Percentiles rank a stretch among this genome's conserved stretches.
phyloP scores from a whole-genome alignment of 2,888 invertebrate genomes.

The Watsonalla cultraria region DNA sequence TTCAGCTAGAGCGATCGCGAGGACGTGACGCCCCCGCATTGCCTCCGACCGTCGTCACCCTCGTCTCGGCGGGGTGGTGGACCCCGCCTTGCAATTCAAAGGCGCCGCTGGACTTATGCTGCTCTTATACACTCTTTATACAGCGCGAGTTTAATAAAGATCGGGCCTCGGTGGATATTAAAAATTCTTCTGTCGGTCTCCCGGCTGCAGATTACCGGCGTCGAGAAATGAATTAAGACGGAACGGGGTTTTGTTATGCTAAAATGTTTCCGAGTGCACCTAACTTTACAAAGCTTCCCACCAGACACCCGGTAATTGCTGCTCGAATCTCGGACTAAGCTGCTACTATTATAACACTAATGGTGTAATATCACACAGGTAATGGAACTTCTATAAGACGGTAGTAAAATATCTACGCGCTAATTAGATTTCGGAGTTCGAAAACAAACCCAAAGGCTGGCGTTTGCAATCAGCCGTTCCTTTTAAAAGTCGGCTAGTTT shows the following conservation, averaged over 20 bases:
- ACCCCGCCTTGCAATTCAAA: slow-evolving; percentile 30
- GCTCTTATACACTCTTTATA: slow-evolving; percentile 36
- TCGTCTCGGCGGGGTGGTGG: slow-evolving; percentile 1
- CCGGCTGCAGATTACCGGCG: slow-evolving; percentile 28
- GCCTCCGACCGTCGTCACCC: slow-evolving; percentile 12
- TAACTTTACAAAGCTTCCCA: background rate
- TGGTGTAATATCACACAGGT: too few relatives aligned
- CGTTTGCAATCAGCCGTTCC: background rate
- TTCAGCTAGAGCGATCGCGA: slow-evolving; percentile 59
- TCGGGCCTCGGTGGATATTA: slow-evolving; percentile 55
- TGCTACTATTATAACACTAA: too few relatives aligned
- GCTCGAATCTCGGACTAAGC: background rate
- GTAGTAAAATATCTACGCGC: background rate
- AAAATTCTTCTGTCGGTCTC: slow-evolving; percentile 56
- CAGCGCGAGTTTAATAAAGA: slow-evolving; percentile 61
- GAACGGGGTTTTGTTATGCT: slow-evolving; percentile 40
- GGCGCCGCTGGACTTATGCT: slow-evolving; percentile 47
- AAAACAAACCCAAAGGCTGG: background rate
- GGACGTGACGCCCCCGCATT: slow-evolving; percentile 54
- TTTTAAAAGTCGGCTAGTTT: background rate
- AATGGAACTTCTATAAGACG: background rate
- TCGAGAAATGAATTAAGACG: slow-evolving; percentile 35
- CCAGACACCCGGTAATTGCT: slow-evolving; percentile 1
- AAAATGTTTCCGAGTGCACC: slow-evolving; percentile 25
- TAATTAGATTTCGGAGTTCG: background rate